Conservation (phyloP, 1,140 invertebrate genomes). For the Lamellibrachia luymesi region DNA sequence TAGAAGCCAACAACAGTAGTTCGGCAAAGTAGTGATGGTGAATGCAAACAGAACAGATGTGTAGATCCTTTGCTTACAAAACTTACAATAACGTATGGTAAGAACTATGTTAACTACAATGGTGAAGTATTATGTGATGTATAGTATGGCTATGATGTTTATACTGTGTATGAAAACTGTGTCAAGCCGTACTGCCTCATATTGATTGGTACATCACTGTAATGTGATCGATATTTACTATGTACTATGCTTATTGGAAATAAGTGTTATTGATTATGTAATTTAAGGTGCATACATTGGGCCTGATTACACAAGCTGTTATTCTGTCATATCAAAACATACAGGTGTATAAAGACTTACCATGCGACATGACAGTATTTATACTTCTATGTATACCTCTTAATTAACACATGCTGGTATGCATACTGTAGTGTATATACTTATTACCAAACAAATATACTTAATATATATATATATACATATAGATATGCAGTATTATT, state of each 20-base stretch:
- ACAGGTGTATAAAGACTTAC: not conserved
- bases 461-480: constrained; percentile 15
- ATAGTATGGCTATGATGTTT: not conserved
- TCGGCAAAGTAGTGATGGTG: not conserved
- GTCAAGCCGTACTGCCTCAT: not conserved
- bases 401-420: constrained; percentile 11
- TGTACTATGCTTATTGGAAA: too few relatives aligned
- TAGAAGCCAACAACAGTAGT: not conserved
- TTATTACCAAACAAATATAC: constrained; percentile 15
- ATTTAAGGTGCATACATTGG: not conserved
- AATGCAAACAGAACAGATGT: not conserved
- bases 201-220: not conserved
- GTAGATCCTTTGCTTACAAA: too few relatives aligned
- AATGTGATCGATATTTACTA: too few relatives aligned
- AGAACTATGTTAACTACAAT: not conserved
- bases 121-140: not conserved
- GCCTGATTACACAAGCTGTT: too few relatives aligned
- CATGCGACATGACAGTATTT: not conserved
- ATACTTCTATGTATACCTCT: not conserved
- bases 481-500: constrained; percentile 8
- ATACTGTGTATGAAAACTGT: not conserved
- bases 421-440: constrained; percentile 3
- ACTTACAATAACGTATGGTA: not conserved
- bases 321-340: not conserved
- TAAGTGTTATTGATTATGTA: not conserved